A percentile compares a stretch with the other conserved stretches of the same genome.
phyloP scores from a whole-genome alignment of 1,140 invertebrate species.

The Sipha flava region DNA sequence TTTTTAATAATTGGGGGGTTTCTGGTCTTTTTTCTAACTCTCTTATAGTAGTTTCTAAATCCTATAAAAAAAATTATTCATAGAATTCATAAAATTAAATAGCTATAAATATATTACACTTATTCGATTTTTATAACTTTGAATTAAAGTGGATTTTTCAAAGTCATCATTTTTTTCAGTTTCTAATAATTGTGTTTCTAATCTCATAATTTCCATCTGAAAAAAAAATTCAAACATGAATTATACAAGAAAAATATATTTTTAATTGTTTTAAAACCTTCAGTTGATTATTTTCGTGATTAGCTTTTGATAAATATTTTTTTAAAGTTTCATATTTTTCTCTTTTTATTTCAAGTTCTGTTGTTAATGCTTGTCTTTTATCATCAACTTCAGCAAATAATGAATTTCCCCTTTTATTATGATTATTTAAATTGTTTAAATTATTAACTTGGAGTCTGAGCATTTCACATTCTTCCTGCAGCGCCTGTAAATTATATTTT shows the following conservation, averaged over 20 bases:
- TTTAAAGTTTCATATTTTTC: constrained; percentile 33
- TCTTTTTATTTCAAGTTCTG: constrained; percentile 11
- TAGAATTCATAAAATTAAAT: not conserved
- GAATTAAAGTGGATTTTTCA: constrained; percentile 17
- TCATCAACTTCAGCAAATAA: constrained; percentile 35
- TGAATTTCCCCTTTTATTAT: constrained; percentile 32
- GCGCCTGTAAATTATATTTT: not conserved
- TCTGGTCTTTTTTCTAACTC: constrained; percentile 26
- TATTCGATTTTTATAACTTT: constrained; percentile 27
- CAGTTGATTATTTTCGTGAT: constrained; percentile 13
- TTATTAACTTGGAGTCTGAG: constrained; percentile 19
- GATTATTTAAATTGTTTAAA: not conserved
- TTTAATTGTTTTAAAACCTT: constrained; percentile 7
- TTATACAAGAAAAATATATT: not conserved
- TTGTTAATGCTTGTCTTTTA: constrained; percentile 26
- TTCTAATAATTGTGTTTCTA: constrained; percentile 19
- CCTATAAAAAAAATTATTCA: not conserved
- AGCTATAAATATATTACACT: not conserved
- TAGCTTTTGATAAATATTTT: constrained; percentile 24
- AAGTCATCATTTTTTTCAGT: constrained; percentile 16
- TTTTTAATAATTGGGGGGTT: not conserved
- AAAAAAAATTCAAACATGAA: not conserved
- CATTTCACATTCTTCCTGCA: constrained; percentile 29
- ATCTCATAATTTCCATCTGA: constrained; percentile 27
- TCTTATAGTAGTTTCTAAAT: constrained; percentile 9